Base-by-base conservation (phyloP, 2,888 invertebrate species). In the Fragum fragum region DNA sequence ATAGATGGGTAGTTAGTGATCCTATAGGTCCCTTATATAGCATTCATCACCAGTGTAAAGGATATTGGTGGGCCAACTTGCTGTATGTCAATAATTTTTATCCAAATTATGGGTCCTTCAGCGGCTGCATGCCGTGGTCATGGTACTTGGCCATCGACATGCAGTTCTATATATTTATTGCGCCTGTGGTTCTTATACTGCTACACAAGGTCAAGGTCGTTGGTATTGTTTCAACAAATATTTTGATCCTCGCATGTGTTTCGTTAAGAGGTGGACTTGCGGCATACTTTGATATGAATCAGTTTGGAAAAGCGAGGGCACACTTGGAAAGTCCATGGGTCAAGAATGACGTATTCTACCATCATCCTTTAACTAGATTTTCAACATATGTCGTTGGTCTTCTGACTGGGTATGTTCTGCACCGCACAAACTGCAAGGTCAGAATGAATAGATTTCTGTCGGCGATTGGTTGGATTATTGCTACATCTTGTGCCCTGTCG, bases 381-480 rank as follows among this genome's bases (percentile, higher is more conserved):
- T 92, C 93, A 18, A 94, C 95, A 3, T 95, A 95, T 85, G 86
- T 95, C n/a, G 87, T 95, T 26, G 95, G 95, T 26, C 85, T 95
- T 59, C 53, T 94, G 11, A 86, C 93, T 6, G 95, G 94, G 5
- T 94, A 93, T 78, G 52, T 93, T 16, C 82, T 95, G 39, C 88
- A 88, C 79, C 83, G 81, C 28, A 80, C 76, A 6, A 79, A 85
- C 16, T 83, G 87, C 42, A 87, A 86, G 71, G 81, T 87, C 3
- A 75, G 69, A 61, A 42, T 90, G 36, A 79, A 79, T 29, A 73
- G 74, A 77, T 80, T 88, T 68, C 28, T 73, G 11, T 85, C 80
- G 1, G 5, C 84, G 11, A 5, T 88, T n/a, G 88, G 89, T 1
- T 94, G 94, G 94, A 23, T 82, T 32, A 47, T 86, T 23, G 87